phyloP scores from a whole-genome alignment of 2,113 vertebrate genomes.

The Chrysemys picta region DNA sequence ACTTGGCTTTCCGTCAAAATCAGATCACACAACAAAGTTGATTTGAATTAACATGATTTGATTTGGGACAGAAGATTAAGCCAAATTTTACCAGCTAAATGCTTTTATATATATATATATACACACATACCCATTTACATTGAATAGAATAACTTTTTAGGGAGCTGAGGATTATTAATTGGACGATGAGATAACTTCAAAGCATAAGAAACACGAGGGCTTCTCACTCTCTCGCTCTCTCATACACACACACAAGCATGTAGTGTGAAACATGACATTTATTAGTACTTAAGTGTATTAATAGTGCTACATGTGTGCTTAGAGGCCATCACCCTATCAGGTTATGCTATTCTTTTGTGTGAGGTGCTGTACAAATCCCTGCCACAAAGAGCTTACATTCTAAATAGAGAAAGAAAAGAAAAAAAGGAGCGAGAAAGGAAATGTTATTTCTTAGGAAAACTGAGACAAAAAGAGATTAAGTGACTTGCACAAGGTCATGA shows the following conservation, averaged over 20 bases:
- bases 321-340: too few species aligned
- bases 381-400: not conserved
- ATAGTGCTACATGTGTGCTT: too few species aligned
- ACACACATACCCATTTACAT: conserved; percentile 42
- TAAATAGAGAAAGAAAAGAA: not conserved
- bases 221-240: not conserved
- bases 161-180: conserved; percentile 36
- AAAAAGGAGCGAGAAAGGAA: not conserved
- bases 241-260: too few species aligned
- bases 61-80: conserved; percentile 73
- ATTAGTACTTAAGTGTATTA: too few species aligned
- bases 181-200: not conserved
- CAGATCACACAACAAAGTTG: conserved; percentile 62
- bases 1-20: conserved; percentile 66
- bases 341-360: too few species aligned
- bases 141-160: conserved; percentile 33
- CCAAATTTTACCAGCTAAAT: conserved; percentile 62
- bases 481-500: not conserved
- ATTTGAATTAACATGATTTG: conserved; percentile 75
- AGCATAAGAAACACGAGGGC: conserved; percentile 22
- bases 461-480: not conserved
- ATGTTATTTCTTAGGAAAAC: not conserved
- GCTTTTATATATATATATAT: conserved; percentile 61
- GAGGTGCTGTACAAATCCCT: too few species aligned
- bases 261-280: too few species aligned